These are phyloP conservation scores for Nothoprocta pentlandii DNA, from an alignment of 2,113 vertebrate species.

Conservation along the genomic window DNA sequence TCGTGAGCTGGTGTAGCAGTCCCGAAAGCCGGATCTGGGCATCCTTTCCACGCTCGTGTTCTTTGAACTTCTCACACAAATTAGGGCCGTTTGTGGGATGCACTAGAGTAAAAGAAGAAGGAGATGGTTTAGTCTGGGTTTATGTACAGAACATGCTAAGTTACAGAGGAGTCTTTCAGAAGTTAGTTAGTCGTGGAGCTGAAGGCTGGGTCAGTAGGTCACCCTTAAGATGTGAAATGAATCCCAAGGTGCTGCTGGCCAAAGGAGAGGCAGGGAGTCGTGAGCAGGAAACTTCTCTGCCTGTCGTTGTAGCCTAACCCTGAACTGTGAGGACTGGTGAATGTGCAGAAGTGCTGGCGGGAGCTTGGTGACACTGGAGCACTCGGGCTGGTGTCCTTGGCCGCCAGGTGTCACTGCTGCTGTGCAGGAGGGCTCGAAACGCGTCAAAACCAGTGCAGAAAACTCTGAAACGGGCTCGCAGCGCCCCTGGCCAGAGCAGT, in stretches of 20 bases:
- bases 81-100: background rate
- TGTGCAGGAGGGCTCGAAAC: fast-evolving
- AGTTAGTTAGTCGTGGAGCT: background rate
- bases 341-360: fast-evolving
- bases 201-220: background rate
- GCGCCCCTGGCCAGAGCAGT: no score
- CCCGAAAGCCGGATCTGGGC: background rate
- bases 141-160: fast-evolving
- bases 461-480: no score
- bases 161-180: background rate
- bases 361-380: fast-evolving
- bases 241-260: background rate
- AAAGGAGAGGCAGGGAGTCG: background rate
- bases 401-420: slow-evolving; percentile 15
- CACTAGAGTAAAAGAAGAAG: background rate
- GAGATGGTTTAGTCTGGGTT: background rate
- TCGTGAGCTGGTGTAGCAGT: no score
- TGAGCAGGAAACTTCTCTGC: background rate
- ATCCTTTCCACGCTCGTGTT: background rate
- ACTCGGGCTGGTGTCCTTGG: fast-evolving
- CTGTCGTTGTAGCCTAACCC: background rate
- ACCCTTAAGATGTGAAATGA: background rate
- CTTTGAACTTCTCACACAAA: fast-evolving
- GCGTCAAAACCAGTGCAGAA: fast-evolving
- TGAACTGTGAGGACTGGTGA: no score